Percentiles rank a stretch among this genome's conserved stretches.
phyloP scores from a whole-genome alignment of 2,797 vertebrate genomes.

The Pseudochaenichthys georgianus region DNA sequence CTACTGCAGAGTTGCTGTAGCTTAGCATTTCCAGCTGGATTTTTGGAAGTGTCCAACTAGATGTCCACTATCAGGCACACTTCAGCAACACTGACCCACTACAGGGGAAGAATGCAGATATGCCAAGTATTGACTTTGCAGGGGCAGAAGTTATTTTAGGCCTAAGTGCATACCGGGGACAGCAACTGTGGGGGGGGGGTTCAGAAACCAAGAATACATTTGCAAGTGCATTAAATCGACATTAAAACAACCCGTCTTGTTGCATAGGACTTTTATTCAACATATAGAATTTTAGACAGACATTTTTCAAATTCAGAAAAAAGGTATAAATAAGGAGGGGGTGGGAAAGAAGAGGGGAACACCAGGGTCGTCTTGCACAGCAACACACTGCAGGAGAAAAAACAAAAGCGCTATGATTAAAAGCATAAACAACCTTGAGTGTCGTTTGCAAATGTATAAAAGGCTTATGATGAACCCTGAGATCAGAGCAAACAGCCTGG shows the following conservation, averaged over 20 bases:
- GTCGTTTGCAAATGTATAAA: neutral
- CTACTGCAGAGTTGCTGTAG: neutral
- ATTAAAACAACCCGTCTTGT: constrained; percentile 27
- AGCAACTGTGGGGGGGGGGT: constrained; percentile 74
- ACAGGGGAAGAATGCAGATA: constrained; percentile 77
- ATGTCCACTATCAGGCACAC: constrained; percentile 30
- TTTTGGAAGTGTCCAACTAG: constrained; percentile 4
- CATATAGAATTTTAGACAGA: constrained; percentile 56
- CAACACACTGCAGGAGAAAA: constrained; percentile 66
- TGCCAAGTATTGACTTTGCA: constrained; percentile 74
- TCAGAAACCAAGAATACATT: neutral
- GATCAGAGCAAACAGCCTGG: neutral
- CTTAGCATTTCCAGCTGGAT: neutral
- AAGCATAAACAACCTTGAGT: neutral
- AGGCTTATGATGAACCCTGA: neutral
- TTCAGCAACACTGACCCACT: constrained; percentile 43
- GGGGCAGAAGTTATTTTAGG: constrained; percentile 83
- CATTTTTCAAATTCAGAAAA: constrained; percentile 47
- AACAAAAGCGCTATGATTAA: neutral
- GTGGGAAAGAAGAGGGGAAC: constrained; percentile 9
- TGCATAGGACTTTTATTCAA: constrained; percentile 86
- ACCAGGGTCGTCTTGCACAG: constrained; percentile 47
- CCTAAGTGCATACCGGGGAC: constrained; percentile 75
- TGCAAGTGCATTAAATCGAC: neutral
- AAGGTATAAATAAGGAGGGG: constrained; percentile 73